A percentile compares a stretch with the other conserved stretches of the same genome.
These are phyloP conservation scores for Pipistrellus kuhlii DNA, from an alignment of 2,797 vertebrate genomes.

Conservation along the genomic window DNA sequence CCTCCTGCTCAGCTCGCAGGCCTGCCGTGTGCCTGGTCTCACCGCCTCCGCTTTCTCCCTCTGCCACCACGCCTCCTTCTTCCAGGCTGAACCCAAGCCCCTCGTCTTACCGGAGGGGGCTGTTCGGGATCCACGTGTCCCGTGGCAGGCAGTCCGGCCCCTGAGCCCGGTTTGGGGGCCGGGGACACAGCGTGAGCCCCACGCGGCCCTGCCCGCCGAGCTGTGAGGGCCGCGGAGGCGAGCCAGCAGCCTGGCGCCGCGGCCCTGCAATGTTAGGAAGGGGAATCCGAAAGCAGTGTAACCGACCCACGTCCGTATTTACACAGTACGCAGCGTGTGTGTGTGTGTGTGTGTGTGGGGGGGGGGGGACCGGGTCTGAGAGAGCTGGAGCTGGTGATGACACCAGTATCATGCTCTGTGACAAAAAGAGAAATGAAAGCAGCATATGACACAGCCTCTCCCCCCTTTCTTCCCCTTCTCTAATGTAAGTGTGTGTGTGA, in stretches of 20 bases:
- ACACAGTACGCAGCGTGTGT: neutral
- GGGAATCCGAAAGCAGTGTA: neutral
- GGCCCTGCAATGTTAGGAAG: neutral
- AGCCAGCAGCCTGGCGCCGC: neutral
- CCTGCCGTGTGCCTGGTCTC: neutral
- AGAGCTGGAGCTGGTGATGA: neutral
- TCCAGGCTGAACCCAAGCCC: neutral
- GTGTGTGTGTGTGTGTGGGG: too few relatives aligned
- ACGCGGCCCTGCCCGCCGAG: neutral
- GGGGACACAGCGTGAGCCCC: neutral
- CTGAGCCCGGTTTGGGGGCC: neutral
- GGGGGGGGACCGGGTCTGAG: neutral
- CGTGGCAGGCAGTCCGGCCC: fast-evolving
- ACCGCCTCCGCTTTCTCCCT: neutral
- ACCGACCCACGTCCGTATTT: neutral
- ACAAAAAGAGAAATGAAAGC: neutral
- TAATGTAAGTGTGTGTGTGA: neutral
- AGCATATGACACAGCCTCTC: neutral
- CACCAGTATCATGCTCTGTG: neutral
- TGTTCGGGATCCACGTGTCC: neutral
- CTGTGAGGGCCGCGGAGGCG: neutral
- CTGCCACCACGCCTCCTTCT: neutral
- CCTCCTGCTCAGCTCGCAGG: neutral
- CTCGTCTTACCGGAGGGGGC: neutral
- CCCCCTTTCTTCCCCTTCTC: too few relatives aligned